Evolutionary conservation across 1,140 invertebrate genomes (phyloP).

Genomic region (Drosophila pandora): DNA sequence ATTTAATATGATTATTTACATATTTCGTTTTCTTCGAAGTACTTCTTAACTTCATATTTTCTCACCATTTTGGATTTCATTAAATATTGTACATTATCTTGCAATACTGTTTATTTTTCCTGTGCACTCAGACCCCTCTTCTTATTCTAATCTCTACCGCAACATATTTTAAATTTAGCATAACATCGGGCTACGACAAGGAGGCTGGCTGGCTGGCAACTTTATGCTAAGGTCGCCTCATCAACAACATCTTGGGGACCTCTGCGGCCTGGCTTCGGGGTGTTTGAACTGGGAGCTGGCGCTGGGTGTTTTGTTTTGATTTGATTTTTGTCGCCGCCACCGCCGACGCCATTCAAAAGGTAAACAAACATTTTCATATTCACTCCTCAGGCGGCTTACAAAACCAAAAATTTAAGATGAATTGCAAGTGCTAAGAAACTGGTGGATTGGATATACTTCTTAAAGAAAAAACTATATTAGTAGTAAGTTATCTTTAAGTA

Average conservation of each 20-base stretch:
- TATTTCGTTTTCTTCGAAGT: not conserved
- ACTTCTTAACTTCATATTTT: not conserved
- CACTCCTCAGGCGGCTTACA: slow-evolving; percentile 15
- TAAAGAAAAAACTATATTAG: slow-evolving; percentile 13
- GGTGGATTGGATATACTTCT: slow-evolving; percentile 11
- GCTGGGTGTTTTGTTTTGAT: slow-evolving; percentile 59
- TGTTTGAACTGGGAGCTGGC: slow-evolving; percentile 60
- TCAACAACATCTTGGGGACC: slow-evolving; percentile 52
- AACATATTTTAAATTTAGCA: slow-evolving; percentile 78
- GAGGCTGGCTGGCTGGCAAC: slow-evolving; percentile 34
- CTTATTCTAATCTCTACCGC: slow-evolving; percentile 71
- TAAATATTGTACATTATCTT: not conserved
- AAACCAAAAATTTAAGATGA: slow-evolving; percentile 5
- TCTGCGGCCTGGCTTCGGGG: slow-evolving; percentile 38
- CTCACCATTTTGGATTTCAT: not conserved
- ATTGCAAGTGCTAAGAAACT: slow-evolving; percentile 5
- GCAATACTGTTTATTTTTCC: not conserved
- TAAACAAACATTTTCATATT: slow-evolving; percentile 49
- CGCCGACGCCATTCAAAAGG: slow-evolving; percentile 58
- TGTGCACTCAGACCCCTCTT: slow-evolving; percentile 28
- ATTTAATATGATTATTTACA: not conserved
- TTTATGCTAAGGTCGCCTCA: slow-evolving; percentile 61
- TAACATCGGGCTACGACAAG: slow-evolving; percentile 44
- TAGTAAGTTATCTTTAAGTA: too few species aligned
- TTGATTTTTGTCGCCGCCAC: slow-evolving; percentile 63